Conservation (phyloP, 2,888 invertebrate species). For the Cyclophora punctaria region DNA sequence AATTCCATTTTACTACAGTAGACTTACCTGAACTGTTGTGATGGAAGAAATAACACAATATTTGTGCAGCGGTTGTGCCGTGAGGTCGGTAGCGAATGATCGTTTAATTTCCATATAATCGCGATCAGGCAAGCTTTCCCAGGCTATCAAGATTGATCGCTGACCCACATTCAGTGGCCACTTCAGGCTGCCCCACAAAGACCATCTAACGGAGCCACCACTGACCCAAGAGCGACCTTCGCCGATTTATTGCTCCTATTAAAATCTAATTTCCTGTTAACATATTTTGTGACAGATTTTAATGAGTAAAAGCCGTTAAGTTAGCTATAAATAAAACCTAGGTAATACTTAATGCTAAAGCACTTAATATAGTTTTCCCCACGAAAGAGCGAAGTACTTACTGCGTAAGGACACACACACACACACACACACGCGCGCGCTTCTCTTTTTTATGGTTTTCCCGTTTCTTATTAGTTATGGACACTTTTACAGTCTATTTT, state of each 20-base stretch:
- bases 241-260: slow-evolving; percentile 28
- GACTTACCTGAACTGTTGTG: no score
- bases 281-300: slow-evolving; percentile 15
- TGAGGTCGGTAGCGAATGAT: slow-evolving; percentile 11
- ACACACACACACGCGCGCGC: no score
- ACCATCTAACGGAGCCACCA: slow-evolving; percentile 18
- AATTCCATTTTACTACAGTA: no score
- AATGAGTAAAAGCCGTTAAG: no score
- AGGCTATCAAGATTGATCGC: slow-evolving; percentile 59
- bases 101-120: slow-evolving; percentile 64
- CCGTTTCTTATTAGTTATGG: no score
- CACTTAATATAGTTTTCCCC: no score
- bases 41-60: no score
- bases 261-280: slow-evolving; percentile 27
- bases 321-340: background rate
- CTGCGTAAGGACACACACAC: no score
- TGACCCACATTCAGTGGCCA: slow-evolving; percentile 55
- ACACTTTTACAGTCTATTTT: no score
- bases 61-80: no score
- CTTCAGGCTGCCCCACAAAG: slow-evolving; percentile 15
- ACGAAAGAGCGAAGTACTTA: no score
- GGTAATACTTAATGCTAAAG: background rate
- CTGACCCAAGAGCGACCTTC: slow-evolving; percentile 30
- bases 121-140: slow-evolving; percentile 43
- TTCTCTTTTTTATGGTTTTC: no score